A percentile compares a stretch with the other conserved stretches of the same genome.
Conservation (phyloP, 2,113 vertebrate genomes). For the Pituophis catenifer region DNA sequence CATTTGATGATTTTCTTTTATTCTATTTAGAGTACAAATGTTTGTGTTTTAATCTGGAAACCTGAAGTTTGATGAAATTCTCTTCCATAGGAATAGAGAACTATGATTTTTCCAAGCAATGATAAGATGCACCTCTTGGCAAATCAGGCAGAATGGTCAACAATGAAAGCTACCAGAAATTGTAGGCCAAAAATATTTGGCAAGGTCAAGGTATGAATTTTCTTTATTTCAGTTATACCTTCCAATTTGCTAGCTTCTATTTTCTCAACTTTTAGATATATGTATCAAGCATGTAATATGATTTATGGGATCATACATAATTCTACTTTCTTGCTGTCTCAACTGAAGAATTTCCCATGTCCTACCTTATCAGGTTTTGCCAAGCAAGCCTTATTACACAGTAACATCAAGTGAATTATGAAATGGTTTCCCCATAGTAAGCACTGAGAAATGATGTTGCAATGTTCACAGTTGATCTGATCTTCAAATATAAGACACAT, state of each 20-base stretch:
- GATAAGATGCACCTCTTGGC: background rate
- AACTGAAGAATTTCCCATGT: background rate
- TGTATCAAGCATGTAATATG: background rate
- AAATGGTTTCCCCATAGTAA: background rate
- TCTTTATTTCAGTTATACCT: constrained; percentile 29
- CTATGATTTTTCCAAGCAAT: background rate
- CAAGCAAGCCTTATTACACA: background rate
- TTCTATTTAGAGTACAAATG: background rate
- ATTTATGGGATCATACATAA: background rate
- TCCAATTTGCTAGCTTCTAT: background rate
- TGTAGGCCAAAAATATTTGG: background rate
- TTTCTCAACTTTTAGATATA: constrained; percentile 10
- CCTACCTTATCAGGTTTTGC: background rate
- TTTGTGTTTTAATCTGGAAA: background rate
- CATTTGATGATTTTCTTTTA: background rate
- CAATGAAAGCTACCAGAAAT: background rate
- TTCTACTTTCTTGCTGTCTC: background rate
- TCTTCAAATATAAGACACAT: background rate
- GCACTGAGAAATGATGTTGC: constrained; percentile 15
- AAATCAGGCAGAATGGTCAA: background rate
- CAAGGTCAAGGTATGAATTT: background rate
- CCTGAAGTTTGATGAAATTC: background rate
- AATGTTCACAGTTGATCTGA: background rate
- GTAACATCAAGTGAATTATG: constrained; percentile 24
- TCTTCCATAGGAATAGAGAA: background rate